Percentiles rank a stretch among this genome's conserved stretches.
These are phyloP conservation scores for Fukomys damarensis DNA, from an alignment of 2,113 vertebrate species.

Conservation along the genomic window DNA sequence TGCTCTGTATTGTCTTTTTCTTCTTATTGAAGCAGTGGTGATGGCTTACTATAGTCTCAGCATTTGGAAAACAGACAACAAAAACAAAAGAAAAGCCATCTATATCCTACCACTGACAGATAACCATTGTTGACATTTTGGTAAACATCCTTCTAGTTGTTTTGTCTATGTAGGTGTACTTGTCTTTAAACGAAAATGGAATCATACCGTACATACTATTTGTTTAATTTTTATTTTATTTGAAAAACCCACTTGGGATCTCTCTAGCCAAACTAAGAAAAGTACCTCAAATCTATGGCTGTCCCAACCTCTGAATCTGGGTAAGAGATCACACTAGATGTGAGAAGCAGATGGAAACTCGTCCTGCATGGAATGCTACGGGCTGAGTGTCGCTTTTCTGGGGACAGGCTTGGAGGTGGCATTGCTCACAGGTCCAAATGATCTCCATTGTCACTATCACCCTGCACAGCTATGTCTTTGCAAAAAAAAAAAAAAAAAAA, in stretches of 20 bases:
- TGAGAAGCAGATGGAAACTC: neutral
- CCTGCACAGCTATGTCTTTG: neutral
- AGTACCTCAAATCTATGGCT: neutral
- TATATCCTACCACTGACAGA: too few relatives aligned
- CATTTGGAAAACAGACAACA: neutral
- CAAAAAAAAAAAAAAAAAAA: too few relatives aligned
- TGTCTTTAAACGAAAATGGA: neutral
- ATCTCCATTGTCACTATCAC: accelerated
- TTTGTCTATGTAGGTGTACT: neutral
- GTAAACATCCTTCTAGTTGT: neutral
- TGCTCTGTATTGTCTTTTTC: neutral
- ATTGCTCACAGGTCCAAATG: too few relatives aligned
- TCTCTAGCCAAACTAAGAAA: neutral
- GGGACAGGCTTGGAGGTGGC: neutral
- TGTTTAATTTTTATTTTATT: neutral
- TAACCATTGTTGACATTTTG: neutral
- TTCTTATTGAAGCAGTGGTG: neutral
- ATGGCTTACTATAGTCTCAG: neutral
- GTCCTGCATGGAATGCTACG: accelerated
- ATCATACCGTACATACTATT: neutral
- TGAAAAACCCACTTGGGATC: neutral
- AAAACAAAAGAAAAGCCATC: neutral
- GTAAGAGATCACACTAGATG: too few relatives aligned
- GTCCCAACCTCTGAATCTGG: accelerated
- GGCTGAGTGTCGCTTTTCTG: neutral